These are phyloP conservation scores for Balanococcus diminutus DNA, from an alignment of 2,888 invertebrate genomes.

Conservation along the genomic window DNA sequence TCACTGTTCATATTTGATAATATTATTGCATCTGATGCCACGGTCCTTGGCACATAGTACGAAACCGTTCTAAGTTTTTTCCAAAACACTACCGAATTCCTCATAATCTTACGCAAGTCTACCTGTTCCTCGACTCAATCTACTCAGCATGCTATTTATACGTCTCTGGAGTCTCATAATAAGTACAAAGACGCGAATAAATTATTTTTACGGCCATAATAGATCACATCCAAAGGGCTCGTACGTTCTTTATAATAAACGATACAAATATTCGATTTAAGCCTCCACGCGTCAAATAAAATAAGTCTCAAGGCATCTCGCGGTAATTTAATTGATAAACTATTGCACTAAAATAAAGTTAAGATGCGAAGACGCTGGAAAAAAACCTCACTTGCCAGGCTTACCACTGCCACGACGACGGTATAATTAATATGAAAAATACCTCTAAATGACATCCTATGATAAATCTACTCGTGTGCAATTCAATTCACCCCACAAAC, in stretches of 20 bases:
- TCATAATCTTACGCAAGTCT: background rate
- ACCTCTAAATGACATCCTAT: background rate
- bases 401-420: too few relatives aligned
- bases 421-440: background rate
- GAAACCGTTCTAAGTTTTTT: background rate
- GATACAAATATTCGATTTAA: background rate
- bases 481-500: background rate
- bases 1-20: too few relatives aligned
- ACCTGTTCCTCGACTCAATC: background rate
- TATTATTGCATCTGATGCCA: too few relatives aligned
- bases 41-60: too few relatives aligned
- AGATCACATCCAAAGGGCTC: background rate
- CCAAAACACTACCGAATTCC: too few relatives aligned
- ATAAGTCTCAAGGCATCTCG: background rate
- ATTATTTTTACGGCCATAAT: slow-evolving; percentile 23
- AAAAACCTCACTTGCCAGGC: background rate
- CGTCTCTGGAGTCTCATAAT: slow-evolving; percentile 26
- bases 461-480: background rate
- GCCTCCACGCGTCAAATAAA: background rate
- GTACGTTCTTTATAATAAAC: background rate
- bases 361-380: background rate
- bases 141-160: background rate
- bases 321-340: slow-evolving; percentile 18
- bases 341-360: background rate
- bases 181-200: background rate